Percentiles rank a stretch among this genome's conserved stretches.
Evolutionary conservation across 2,797 vertebrate genomes (phyloP).

Genomic region (Etheostoma perlongum): DNA sequence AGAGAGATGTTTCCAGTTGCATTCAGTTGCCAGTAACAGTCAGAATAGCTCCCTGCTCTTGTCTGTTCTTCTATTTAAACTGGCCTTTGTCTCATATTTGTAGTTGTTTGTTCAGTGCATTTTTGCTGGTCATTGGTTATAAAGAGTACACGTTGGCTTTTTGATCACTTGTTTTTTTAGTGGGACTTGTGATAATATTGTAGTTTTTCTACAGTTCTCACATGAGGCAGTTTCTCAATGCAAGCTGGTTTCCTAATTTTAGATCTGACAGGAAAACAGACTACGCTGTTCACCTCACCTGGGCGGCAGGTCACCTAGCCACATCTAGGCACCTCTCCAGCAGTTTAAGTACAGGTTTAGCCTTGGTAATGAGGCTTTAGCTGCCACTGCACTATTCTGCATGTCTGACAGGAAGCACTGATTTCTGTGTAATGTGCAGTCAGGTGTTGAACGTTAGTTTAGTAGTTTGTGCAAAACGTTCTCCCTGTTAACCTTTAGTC

Average conservation of each 20-base stretch:
- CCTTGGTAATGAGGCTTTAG: slow-evolving; percentile 58
- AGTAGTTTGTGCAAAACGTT: slow-evolving; percentile 12
- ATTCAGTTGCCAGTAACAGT: slow-evolving; percentile 5
- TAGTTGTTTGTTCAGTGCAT: background rate
- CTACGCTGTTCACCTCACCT: slow-evolving; percentile 26
- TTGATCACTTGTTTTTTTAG: background rate
- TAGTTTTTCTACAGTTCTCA: slow-evolving; percentile 33
- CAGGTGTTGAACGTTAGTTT: slow-evolving; percentile 27
- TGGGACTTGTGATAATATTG: slow-evolving; percentile 27
- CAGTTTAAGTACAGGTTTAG: slow-evolving; percentile 53
- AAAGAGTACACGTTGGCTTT: background rate
- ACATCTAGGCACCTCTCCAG: slow-evolving; percentile 43
- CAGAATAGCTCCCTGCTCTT: background rate
- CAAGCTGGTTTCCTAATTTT: slow-evolving; percentile 15
- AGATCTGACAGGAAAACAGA: slow-evolving; percentile 1
- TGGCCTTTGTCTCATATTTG: too few species aligned
- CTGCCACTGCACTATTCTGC: slow-evolving; percentile 23
- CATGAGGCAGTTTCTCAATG: slow-evolving; percentile 27
- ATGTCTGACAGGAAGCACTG: slow-evolving; percentile 12
- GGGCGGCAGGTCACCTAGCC: slow-evolving; percentile 41
- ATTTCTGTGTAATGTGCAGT: slow-evolving; percentile 19
- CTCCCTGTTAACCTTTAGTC: slow-evolving; percentile 1
- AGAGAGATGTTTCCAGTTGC: slow-evolving; percentile 5
- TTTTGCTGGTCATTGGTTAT: slow-evolving; percentile 28
- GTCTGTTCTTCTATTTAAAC: background rate